These are phyloP conservation scores for Pocillopora verrucosa DNA, from an alignment of 64 coral and sea anemone species.

Conservation along the genomic window DNA sequence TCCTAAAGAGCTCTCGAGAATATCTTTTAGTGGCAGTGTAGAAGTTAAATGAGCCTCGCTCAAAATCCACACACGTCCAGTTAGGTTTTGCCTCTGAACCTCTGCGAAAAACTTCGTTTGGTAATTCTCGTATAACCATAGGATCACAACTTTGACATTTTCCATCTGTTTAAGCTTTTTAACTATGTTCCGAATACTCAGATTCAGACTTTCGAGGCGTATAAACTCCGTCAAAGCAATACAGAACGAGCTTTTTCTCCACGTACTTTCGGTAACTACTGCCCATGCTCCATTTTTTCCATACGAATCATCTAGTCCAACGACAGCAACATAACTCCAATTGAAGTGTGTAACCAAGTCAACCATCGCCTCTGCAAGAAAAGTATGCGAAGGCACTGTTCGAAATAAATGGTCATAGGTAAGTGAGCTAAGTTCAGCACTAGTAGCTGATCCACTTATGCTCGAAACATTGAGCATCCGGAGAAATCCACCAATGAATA, in stretches of 20 bases:
- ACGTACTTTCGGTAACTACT: not conserved
- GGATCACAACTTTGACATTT: not conserved
- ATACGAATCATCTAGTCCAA: conserved; percentile 36
- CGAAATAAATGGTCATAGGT: not conserved
- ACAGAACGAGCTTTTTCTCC: not conserved
- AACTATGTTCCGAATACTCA: not conserved
- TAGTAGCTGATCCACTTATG: not conserved
- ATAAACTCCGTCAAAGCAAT: not conserved
- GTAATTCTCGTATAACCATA: not conserved
- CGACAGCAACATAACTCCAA: not conserved
- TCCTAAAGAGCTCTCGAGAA: not conserved
- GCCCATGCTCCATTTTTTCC: conserved; percentile 2
- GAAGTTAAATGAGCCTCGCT: not conserved
- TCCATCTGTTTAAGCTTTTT: not conserved
- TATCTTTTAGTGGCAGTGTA: not conserved
- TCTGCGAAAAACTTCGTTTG: not conserved
- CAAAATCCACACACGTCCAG: not conserved
- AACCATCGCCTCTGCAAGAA: conserved; percentile 17
- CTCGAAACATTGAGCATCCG: not conserved
- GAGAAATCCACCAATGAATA: not conserved
- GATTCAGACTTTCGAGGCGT: not conserved
- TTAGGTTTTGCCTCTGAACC: not conserved
- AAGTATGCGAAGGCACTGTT: not conserved
- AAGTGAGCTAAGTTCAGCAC: conserved; percentile 2
- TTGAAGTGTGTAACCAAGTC: conserved; percentile 19